Conservation (phyloP, 1,140 invertebrate genomes). For the Armadillidium nasatum region DNA sequence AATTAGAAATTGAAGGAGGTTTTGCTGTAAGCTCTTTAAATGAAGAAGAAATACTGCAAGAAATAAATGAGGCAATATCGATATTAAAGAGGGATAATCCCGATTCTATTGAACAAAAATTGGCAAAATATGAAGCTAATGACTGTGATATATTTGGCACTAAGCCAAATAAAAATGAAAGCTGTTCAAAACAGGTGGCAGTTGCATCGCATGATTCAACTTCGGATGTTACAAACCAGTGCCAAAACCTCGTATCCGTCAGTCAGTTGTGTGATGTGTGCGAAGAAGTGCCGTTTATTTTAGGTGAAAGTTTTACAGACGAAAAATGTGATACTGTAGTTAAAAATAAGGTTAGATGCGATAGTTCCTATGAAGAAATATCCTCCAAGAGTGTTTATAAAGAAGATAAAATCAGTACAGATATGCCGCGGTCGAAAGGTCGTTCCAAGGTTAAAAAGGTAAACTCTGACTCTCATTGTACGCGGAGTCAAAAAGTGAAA, state of each 20-base stretch:
- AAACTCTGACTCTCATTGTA: neutral
- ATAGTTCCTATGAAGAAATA: neutral
- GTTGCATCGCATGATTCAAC: neutral
- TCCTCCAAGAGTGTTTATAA: neutral
- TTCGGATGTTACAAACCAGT: neutral
- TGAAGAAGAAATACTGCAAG: neutral
- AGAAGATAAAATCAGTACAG: neutral
- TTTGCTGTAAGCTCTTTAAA: neutral
- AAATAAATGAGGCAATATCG: neutral
- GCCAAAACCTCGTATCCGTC: neutral
- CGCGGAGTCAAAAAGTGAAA: neutral
- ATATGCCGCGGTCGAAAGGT: neutral
- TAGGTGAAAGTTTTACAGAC: neutral
- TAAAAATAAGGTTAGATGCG: neutral
- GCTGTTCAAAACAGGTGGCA: neutral
- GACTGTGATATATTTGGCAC: neutral
- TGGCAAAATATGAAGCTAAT: neutral
- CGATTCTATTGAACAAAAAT: neutral
- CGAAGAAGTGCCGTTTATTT: slow-evolving; percentile 7
- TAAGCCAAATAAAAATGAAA: neutral
- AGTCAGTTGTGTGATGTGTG: neutral
- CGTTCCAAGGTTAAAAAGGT: neutral
- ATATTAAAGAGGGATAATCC: neutral
- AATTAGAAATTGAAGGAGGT: too few relatives aligned
- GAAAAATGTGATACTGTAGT: neutral